These are phyloP conservation scores for Corythucha ciliata DNA, from an alignment of 2,888 invertebrate species.

Conservation along the genomic window DNA sequence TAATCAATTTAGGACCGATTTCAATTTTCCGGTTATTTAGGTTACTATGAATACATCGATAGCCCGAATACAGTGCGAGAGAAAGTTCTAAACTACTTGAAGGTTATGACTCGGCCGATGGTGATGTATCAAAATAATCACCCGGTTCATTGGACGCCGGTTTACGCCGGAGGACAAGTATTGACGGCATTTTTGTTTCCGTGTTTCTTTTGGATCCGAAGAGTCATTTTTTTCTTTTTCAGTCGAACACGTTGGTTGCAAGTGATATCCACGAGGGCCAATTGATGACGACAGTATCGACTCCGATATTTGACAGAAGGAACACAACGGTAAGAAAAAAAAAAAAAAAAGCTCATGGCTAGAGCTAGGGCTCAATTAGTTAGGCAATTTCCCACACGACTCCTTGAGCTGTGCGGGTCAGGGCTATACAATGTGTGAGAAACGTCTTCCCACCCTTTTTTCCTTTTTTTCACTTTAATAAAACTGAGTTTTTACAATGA, in stretches of 20 bases:
- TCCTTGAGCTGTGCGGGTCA: too few relatives aligned
- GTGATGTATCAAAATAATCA: constrained; percentile 87
- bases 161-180: constrained; percentile 75
- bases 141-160: constrained; percentile 92
- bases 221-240: constrained; percentile 37
- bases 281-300: constrained; percentile 85
- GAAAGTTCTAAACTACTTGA: constrained; percentile 88
- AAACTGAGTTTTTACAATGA: background rate
- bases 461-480: too few relatives aligned
- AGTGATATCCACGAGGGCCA: constrained; percentile 61
- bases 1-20: too few relatives aligned
- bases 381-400: too few relatives aligned
- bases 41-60: constrained; percentile 82
- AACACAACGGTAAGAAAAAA: constrained; percentile 62
- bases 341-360: background rate
- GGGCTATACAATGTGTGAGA: too few relatives aligned
- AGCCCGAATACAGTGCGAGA: constrained; percentile 79
- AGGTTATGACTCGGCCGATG: constrained; percentile 91
- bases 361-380: too few relatives aligned
- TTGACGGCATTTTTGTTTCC: too few relatives aligned
- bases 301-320: constrained; percentile 88
- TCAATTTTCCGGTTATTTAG: too few relatives aligned
- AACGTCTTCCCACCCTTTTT: too few relatives aligned
- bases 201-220: background rate
- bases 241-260: constrained; percentile 48